Evolutionary conservation across 2,888 invertebrate genomes (phyloP).

Genomic region (Agrotis segetum): DNA sequence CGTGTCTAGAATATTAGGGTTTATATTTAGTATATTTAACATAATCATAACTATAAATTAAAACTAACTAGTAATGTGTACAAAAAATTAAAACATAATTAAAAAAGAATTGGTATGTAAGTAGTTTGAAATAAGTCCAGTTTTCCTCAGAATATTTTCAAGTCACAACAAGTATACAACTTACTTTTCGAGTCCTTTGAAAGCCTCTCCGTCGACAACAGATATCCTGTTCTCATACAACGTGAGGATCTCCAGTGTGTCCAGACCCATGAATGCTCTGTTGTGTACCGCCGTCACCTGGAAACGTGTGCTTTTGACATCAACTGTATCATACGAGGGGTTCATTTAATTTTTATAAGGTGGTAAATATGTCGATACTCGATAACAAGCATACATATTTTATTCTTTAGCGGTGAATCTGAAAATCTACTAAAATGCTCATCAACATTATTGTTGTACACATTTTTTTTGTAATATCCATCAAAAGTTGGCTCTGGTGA

Average conservation of each 20-base stretch:
- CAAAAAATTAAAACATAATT: no score
- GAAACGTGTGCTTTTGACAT: conserved; percentile 46
- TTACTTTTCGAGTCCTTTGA: conserved; percentile 96
- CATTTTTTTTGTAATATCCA: no score
- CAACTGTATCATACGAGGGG: neutral
- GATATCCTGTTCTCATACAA: conserved; percentile 96
- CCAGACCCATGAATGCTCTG: conserved; percentile 96
- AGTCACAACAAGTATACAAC: conserved; percentile 68
- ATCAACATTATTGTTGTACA: neutral
- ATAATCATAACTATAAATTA: no score
- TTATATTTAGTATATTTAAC: no score
- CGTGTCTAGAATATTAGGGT: no score
- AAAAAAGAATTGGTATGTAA: no score
- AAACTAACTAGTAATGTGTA: no score
- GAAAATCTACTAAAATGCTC: neutral
- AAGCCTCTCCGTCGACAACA: conserved; percentile 95
- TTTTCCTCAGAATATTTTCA: no score
- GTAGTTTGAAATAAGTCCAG: no score
- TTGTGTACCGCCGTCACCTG: conserved; percentile 94
- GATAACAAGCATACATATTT: no score
- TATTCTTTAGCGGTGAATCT: no score
- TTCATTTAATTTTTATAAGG: neutral
- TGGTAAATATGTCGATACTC: neutral
- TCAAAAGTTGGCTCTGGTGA: no score
- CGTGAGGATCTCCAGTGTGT: conserved; percentile 96